phyloP scores from a whole-genome alignment of 1,140 invertebrate genomes.

The Paracyclopina nana region DNA sequence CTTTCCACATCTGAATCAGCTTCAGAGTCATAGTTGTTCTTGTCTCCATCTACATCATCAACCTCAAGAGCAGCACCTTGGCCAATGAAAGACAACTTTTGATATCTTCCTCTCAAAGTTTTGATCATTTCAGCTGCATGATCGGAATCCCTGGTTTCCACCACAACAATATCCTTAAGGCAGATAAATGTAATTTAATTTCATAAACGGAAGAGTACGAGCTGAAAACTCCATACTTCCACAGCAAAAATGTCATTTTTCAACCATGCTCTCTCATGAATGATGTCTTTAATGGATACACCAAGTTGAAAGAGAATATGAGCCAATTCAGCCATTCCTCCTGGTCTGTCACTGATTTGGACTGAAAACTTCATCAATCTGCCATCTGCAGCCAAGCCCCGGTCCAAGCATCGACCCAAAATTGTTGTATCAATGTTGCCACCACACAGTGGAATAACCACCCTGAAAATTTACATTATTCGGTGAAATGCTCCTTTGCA shows the following conservation, averaged over 20 bases:
- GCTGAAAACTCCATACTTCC: too few relatives aligned
- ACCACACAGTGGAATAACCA: conserved; percentile 61
- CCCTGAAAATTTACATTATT: conserved; percentile 31
- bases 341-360: conserved; percentile 61
- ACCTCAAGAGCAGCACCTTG: too few relatives aligned
- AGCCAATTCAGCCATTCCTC: conserved; percentile 67
- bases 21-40: too few relatives aligned
- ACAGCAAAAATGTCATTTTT: conserved; percentile 69
- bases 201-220: too few relatives aligned
- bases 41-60: too few relatives aligned
- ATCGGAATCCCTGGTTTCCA: conserved; percentile 30
- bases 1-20: too few relatives aligned
- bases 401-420: conserved; percentile 62
- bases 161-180: conserved; percentile 24
- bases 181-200: too few relatives aligned
- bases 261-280: conserved; percentile 81
- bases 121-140: conserved; percentile 27
- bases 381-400: conserved; percentile 69
- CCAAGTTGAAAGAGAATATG: conserved; percentile 48
- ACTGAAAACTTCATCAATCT: conserved; percentile 65
- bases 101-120: conserved; percentile 19
- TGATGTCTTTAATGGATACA: conserved; percentile 79
- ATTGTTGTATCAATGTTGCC: conserved; percentile 87
- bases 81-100: too few relatives aligned
- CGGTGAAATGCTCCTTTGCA: background rate